Evolutionary conservation across 2,797 vertebrate species (phyloP).

Genomic region (Rhinogobio ventralis): DNA sequence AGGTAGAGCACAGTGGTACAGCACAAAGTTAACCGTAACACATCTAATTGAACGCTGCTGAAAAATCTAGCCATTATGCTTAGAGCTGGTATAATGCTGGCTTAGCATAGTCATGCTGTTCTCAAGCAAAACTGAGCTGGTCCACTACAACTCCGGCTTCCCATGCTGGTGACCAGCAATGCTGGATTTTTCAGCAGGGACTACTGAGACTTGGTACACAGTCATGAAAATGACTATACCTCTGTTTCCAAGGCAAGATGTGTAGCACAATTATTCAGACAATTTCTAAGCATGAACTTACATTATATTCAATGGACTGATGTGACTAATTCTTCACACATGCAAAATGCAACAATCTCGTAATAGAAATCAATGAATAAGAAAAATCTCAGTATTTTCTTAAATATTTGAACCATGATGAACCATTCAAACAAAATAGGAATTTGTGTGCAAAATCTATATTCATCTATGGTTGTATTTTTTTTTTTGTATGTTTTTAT

Average conservation of each 20-base stretch:
- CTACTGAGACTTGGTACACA: background rate
- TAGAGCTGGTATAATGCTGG: background rate
- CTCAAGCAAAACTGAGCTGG: background rate
- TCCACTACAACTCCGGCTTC: background rate
- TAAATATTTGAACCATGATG: background rate
- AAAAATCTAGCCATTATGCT: background rate
- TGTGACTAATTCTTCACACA: background rate
- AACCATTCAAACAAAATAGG: background rate
- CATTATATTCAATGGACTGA: background rate
- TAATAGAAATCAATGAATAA: background rate
- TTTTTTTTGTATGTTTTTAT: background rate
- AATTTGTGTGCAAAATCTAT: background rate
- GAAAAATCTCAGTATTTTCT: background rate
- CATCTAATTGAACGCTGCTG: background rate
- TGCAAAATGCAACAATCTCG: slow-evolving; percentile 13
- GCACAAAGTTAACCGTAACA: slow-evolving; percentile 43
- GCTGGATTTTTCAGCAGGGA: background rate
- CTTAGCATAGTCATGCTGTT: background rate
- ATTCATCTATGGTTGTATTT: background rate
- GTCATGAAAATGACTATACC: slow-evolving; percentile 27
- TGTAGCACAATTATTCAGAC: slow-evolving; percentile 39
- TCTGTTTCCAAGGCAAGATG: slow-evolving; percentile 35
- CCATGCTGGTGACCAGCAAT: background rate
- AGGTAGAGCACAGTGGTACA: slow-evolving; percentile 44
- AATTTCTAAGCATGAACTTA: slow-evolving; percentile 37